Evolutionary conservation across 2,797 vertebrate species (phyloP).

Genomic region (Zalophus californianus): DNA sequence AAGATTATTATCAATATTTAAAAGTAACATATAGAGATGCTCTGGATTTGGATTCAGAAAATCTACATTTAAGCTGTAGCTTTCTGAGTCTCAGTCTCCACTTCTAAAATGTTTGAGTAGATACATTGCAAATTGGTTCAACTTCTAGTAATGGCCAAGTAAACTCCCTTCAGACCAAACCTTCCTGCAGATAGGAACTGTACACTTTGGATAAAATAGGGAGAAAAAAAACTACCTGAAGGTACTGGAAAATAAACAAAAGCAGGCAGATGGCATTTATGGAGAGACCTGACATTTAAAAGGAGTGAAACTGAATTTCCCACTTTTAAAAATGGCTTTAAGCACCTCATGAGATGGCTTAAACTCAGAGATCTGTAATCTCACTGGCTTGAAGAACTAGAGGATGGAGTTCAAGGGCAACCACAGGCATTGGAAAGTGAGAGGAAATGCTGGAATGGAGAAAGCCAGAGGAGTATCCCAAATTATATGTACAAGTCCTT

Average conservation of each 20-base stretch:
- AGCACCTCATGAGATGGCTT: background rate
- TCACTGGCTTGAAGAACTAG: background rate
- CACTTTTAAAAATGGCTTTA: slow-evolving; percentile 23
- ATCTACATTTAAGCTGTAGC: background rate
- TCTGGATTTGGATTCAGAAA: background rate
- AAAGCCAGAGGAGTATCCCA: background rate
- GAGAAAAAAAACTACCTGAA: background rate
- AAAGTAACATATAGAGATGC: slow-evolving; percentile 31
- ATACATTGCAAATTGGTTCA: background rate
- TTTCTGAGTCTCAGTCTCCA: background rate
- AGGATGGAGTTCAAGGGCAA: background rate
- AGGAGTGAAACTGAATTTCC: background rate
- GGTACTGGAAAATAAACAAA: background rate
- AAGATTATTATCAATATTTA: background rate
- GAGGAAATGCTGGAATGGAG: background rate
- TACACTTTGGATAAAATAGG: slow-evolving; percentile 19
- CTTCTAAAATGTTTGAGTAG: slow-evolving; percentile 42
- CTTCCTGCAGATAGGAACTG: background rate
- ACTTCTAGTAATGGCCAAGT: background rate
- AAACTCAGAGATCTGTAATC: slow-evolving; percentile 3
- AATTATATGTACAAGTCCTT: slow-evolving; percentile 12
- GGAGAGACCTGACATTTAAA: background rate
- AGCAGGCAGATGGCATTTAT: background rate
- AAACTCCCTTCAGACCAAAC: background rate
- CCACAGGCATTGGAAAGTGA: background rate